A percentile compares a stretch with the other conserved stretches of the same genome.
These are phyloP conservation scores for Hypomesus transpacificus DNA, from an alignment of 2,113 vertebrate genomes.

Conservation along the genomic window DNA sequence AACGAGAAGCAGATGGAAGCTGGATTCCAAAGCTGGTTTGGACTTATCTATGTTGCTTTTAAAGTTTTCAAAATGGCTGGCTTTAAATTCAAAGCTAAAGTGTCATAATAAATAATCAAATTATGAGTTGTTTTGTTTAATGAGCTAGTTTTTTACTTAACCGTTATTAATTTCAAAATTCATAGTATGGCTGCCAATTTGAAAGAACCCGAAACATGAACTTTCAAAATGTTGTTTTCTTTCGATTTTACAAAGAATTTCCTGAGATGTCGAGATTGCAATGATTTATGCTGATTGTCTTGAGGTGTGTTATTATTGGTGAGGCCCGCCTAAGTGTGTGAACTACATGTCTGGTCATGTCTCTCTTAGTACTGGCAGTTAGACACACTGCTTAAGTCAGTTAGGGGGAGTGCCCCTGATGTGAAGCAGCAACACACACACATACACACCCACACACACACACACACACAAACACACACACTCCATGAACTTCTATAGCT, in stretches of 20 bases:
- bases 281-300: neutral
- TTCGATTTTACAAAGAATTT: too few species aligned
- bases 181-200: too few species aligned
- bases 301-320: neutral
- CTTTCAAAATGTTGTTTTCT: too few species aligned
- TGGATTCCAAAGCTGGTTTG: neutral
- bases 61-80: neutral
- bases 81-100: neutral
- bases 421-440: neutral
- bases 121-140: too few species aligned
- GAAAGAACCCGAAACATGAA: too few species aligned
- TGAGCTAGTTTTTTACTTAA: too few species aligned
- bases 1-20: neutral
- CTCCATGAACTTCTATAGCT: neutral
- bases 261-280: too few species aligned
- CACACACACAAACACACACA: neutral
- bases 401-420: neutral
- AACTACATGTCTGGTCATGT: neutral
- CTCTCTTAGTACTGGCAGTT: neutral
- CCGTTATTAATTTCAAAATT: too few species aligned
- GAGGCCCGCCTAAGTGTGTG: neutral
- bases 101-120: too few species aligned
- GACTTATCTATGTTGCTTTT: neutral
- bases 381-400: neutral
- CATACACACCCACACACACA: neutral